Evolutionary conservation across 1,140 invertebrate genomes (phyloP), one percentile per base, ranked within the genome.

Genomic region (Samia ricini): DNA sequence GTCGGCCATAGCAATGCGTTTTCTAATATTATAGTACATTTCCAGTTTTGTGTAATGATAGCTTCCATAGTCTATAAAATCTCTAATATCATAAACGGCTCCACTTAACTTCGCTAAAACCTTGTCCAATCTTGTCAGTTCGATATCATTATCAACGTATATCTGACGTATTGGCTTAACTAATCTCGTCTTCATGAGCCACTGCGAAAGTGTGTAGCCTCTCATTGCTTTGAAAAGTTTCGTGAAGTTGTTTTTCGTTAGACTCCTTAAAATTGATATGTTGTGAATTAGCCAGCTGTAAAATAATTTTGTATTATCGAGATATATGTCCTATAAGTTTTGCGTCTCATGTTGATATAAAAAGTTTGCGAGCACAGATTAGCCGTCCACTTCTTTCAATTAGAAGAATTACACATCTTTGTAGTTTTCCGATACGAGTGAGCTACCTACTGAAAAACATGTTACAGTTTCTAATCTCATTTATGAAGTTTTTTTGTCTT

Each of bases 201-300:
- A 82, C 20, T 67, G 50, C 6, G 66, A 36, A 8, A 79, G 36
- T 12, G 71, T 60, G 26, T 72, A 70, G 1, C 79, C 74, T 56
- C 68, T 79, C 4, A 74, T 82, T 0, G 72, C 74, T 48, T 65
- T n/a, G 33, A 80, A 81, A 20, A 88, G 48, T 22, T 56, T 55
- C 0, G 59, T 60, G 1, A 81, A 68, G 54, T 80, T 66, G 0
- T 48, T 15, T 42, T 71, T 56, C 2, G 50, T 42, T 48, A 83
- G 62, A 8, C 65, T 61, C 0, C 58, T 36, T 23, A 86, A 24
- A 33, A 80, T 52, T n/a, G 56, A 50, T 12, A 81, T 54, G 12
- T 84, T 87, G 21, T 76, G 61, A 6, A 66, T 15, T 4, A 87
- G 60, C 82, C 83, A 87, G 4, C 83, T 85, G 66, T 61, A 82